Conservation (phyloP, 2,113 vertebrate species). For the Tinamus guttatus region DNA sequence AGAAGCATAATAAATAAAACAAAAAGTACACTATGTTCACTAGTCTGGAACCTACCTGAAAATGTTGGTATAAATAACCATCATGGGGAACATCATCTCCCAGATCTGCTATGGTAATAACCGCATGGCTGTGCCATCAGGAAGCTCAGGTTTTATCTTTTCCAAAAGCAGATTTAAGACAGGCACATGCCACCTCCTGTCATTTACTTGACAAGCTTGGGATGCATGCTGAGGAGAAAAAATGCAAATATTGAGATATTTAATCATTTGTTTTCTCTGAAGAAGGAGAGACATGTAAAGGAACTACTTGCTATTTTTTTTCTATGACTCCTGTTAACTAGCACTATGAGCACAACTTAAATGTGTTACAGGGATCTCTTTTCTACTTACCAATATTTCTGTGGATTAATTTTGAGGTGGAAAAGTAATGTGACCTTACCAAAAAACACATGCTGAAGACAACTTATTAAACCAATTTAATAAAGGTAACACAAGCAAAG, state of each 20-base stretch:
- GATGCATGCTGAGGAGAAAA: not conserved
- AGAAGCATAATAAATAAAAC: not conserved
- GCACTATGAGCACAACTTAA: not conserved
- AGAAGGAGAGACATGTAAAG: not conserved
- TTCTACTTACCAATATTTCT: not conserved
- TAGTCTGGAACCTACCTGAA: constrained; percentile 11
- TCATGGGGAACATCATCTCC: not conserved
- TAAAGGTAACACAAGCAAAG: not conserved
- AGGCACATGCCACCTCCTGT: not conserved
- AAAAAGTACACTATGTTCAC: not conserved
- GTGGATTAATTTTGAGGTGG: not conserved
- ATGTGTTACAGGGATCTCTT: not conserved
- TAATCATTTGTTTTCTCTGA: constrained; percentile 24
- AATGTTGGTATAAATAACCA: not conserved
- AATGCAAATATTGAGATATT: constrained; percentile 38
- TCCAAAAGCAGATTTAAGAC: not conserved
- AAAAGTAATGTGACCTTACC: not conserved
- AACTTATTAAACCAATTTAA: not conserved
- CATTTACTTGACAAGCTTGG: not conserved
- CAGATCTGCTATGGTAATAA: not conserved
- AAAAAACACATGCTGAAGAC: accelerated
- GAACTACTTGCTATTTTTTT: not conserved
- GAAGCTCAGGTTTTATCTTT: not conserved
- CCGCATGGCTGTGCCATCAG: not conserved
- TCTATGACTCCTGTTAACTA: not conserved